These are phyloP conservation scores for Oxytorus armatus DNA, from an alignment of 2,888 invertebrate genomes.

Conservation along the genomic window DNA sequence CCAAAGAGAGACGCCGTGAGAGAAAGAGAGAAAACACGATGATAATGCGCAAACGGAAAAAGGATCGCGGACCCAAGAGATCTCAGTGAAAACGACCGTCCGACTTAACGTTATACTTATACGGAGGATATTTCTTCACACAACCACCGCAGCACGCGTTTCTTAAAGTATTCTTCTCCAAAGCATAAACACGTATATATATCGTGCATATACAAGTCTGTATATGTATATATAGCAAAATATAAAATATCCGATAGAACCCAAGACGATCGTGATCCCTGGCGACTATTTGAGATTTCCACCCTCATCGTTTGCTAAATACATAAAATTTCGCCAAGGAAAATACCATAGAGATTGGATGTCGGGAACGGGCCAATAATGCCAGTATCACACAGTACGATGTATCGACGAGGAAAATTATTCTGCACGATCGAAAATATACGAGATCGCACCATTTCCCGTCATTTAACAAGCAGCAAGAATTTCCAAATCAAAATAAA, in stretches of 20 bases:
- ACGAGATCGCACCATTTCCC: constrained; percentile 41
- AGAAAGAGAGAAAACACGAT: constrained; percentile 11
- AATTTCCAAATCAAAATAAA: constrained; percentile 34
- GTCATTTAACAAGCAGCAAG: constrained; percentile 23
- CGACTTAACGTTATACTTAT: constrained; percentile 28
- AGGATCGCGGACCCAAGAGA: constrained; percentile 18
- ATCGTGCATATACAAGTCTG: neutral
- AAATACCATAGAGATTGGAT: constrained; percentile 35
- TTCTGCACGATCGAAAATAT: constrained; percentile 33
- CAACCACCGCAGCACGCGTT: constrained; percentile 23
- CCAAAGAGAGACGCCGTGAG: neutral
- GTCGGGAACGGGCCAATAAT: constrained; percentile 38
- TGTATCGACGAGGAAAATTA: constrained; percentile 44
- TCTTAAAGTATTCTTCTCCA: constrained; percentile 12
- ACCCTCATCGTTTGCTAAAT: too few relatives aligned
- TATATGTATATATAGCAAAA: constrained; percentile 12
- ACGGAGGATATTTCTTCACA: constrained; percentile 44
- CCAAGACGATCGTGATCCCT: constrained; percentile 8
- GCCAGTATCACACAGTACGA: constrained; percentile 4
- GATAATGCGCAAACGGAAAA: constrained; percentile 31
- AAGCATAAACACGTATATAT: too few relatives aligned
- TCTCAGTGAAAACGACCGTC: constrained; percentile 29
- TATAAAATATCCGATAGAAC: constrained; percentile 35
- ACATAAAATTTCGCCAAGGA: constrained; percentile 43
- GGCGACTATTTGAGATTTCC: constrained; percentile 1